Evolutionary conservation across 2,113 vertebrate species (phyloP).

Genomic region (Eubucco bourcierii): DNA sequence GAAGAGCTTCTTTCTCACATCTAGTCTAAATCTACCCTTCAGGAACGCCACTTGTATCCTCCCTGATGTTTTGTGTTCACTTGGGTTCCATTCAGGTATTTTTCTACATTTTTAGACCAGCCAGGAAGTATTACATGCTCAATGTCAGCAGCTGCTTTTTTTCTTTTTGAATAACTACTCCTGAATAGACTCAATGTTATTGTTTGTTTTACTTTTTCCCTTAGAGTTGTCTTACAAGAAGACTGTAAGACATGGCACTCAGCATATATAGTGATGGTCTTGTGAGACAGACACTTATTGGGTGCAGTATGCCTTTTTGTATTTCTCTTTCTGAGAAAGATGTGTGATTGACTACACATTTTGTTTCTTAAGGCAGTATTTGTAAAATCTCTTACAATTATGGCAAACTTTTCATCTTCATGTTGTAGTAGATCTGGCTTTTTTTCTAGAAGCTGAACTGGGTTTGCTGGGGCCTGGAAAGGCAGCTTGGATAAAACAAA

Average conservation of each 20-base stretch:
- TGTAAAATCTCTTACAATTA: background rate
- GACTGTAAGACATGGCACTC: background rate
- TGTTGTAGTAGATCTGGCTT: background rate
- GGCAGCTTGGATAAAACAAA: background rate
- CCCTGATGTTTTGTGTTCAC: background rate
- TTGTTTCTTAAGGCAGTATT: background rate
- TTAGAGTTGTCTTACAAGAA: background rate
- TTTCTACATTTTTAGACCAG: background rate
- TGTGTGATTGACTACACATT: background rate
- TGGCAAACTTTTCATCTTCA: background rate
- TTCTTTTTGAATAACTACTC: background rate
- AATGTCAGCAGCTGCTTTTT: background rate
- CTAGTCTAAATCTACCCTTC: no score
- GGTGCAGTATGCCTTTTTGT: background rate
- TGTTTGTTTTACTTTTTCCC: background rate
- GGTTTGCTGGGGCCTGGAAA: background rate
- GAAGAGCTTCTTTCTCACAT: no score
- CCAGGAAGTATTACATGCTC: background rate
- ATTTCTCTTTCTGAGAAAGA: background rate
- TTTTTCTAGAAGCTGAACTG: background rate
- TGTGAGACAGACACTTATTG: background rate
- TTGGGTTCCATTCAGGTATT: background rate
- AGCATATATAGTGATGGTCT: background rate
- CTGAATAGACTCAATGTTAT: background rate
- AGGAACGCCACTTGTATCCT: background rate